Conservation (phyloP, 2,888 invertebrate genomes). For the Mythimna pallens region DNA sequence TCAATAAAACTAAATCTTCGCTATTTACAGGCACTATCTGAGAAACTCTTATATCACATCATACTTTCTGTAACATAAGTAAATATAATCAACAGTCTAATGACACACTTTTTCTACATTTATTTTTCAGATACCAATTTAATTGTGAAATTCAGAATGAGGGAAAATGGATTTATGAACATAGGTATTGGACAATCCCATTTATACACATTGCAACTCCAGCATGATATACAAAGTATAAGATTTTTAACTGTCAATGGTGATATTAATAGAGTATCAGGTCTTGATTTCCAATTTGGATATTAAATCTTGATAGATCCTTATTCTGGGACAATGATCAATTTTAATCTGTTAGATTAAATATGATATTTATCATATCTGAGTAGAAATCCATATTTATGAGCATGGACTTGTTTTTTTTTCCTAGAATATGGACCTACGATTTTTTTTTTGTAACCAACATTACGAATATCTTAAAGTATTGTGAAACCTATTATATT, state of each 20-base stretch:
- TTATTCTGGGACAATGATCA: not conserved
- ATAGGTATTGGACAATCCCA: constrained; percentile 64
- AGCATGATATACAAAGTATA: constrained; percentile 73
- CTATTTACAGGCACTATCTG: not conserved
- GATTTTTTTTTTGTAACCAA: not conserved
- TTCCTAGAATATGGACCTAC: not conserved
- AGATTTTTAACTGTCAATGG: constrained; percentile 75
- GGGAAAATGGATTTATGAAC: constrained; percentile 55
- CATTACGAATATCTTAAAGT: not conserved
- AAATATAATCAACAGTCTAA: not conserved
- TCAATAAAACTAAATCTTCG: not conserved
- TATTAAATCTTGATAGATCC: not conserved
- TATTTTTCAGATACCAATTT: constrained; percentile 70
- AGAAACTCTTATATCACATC: not conserved
- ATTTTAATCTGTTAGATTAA: constrained; percentile 1
- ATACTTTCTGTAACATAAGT: not conserved
- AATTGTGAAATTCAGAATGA: constrained; percentile 62
- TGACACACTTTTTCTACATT: constrained; percentile 16
- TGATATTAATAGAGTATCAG: constrained; percentile 72
- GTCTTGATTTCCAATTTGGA: constrained; percentile 73
- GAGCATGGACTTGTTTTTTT: not conserved
- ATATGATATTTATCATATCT: not conserved
- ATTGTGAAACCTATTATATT: constrained; percentile 19
- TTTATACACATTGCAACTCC: constrained; percentile 67
- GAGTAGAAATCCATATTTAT: not conserved